These are phyloP conservation scores for Lypha dubia DNA, from an alignment of 2,888 invertebrate species.

Conservation along the genomic window DNA sequence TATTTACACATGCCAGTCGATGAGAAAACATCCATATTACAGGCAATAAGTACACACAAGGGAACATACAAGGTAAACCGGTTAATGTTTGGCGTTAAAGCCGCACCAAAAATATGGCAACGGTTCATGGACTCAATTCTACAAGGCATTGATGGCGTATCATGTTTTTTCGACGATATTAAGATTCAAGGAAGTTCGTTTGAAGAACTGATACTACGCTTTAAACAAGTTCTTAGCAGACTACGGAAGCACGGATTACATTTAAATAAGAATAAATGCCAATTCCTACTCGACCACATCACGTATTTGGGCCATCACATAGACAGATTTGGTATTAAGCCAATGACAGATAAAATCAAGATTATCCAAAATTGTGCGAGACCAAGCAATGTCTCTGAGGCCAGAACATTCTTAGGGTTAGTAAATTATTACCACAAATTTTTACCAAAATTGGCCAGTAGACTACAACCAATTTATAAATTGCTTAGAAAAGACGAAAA, in stretches of 20 bases:
- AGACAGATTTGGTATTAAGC: slow-evolving; percentile 38
- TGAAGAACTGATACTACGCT: slow-evolving; percentile 3
- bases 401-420: slow-evolving; percentile 33
- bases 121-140: slow-evolving; percentile 75
- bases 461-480: no score
- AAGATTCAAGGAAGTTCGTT: slow-evolving; percentile 21
- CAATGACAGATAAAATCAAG: slow-evolving; percentile 50
- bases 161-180: slow-evolving; percentile 43
- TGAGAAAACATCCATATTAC: no score
- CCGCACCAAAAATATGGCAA: no score
- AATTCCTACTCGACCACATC: no score
- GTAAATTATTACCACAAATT: slow-evolving; percentile 31
- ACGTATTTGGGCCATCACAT: slow-evolving; percentile 44
- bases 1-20: no score
- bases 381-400: no score
- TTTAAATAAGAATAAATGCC: no score
- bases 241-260: no score
- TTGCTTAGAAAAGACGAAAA: not conserved
- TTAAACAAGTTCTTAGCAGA: no score
- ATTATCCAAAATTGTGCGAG: slow-evolving; percentile 51
- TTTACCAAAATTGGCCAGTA: slow-evolving; percentile 4
- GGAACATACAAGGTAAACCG: no score
- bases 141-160: slow-evolving; percentile 67
- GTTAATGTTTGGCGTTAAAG: no score
- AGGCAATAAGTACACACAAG: no score